Base-by-base conservation (phyloP, 2,888 invertebrate genomes). In the Erebia aethiops region DNA sequence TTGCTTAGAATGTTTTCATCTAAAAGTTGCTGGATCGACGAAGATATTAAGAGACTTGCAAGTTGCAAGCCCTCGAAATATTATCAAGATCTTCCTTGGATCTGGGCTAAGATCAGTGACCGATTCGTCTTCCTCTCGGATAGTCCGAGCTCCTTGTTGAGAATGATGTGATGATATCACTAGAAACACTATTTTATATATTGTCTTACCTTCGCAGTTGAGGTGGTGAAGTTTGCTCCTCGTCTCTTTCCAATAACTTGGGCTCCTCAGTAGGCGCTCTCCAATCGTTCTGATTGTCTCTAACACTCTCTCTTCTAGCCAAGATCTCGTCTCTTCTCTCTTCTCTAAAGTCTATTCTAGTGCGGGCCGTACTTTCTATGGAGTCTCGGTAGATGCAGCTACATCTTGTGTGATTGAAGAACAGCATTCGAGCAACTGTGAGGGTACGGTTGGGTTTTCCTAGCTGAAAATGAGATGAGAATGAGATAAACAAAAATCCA, bases 401-500 rank as follows among this genome's bases (percentile, higher is more conserved):
- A 79, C 93, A 93, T 3, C 82, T 77, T 1, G 93, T 92, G 80
- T 93, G 93, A 77, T 92, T 92, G 82, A 83, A 92, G 80, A 93
- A 92, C 71, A 85, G 76, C 84, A 93, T 88, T 2, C 86, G 83
- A 0, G 89, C 87, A 0, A 83, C 79, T 41, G 78, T 84, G 60
- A 87, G 79, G 70, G 82, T 84, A 2, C 87, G 86, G 71, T 88
- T 84, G 0, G 89, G 88, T 83, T 88, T 89, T 75, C 84, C 85
- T 2, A 93, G 76, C 92, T 93, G 84, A 3, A 84, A 72, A 3
- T 1, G 8, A 13, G 18, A 35, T 11, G 2, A 3, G 26, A 3
- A 4, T 46, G 13, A 46, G 13, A 13, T 46, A 46, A 46, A 46
- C 13, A 46, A 46, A 0, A 46, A 46, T 35, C 35, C 7, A 35